Percentiles rank a stretch among this genome's conserved stretches.
Conservation (phyloP, 1,140 invertebrate species). For the Kradibia gibbosae region DNA sequence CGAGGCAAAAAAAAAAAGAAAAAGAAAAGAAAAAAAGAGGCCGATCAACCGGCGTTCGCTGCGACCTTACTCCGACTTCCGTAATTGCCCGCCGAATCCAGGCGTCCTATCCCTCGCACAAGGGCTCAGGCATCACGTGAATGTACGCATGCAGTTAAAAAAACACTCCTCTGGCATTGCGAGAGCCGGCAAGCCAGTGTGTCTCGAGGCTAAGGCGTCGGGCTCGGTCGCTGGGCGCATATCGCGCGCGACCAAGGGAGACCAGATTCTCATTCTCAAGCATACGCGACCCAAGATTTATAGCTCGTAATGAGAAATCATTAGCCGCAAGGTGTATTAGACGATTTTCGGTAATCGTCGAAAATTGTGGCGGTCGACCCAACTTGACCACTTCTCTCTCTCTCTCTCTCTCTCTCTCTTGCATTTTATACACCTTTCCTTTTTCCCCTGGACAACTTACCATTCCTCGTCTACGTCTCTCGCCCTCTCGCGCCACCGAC, state of each 20-base stretch:
- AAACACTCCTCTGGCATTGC: slow-evolving; percentile 2
- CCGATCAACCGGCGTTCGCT: too few species aligned
- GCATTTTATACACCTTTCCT: not conserved
- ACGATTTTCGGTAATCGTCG: slow-evolving; percentile 70
- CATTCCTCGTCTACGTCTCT: not conserved
- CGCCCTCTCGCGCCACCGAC: not conserved
- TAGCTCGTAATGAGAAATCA: slow-evolving; percentile 73
- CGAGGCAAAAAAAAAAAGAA: too few species aligned
- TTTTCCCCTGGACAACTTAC: slow-evolving; percentile 7
- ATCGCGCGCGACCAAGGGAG: not conserved
- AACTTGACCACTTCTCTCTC: slow-evolving; percentile 48
- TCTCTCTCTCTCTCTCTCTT: not conserved
- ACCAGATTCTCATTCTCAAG: not conserved
- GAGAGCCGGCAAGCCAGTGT: not conserved
- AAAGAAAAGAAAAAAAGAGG: too few species aligned
- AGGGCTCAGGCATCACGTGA: not conserved
- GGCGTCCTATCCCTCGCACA: not conserved
- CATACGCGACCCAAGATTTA: slow-evolving; percentile 65
- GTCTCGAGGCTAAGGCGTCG: not conserved
- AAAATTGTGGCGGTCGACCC: slow-evolving; percentile 62
- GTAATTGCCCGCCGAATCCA: not conserved
- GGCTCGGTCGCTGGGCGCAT: not conserved
- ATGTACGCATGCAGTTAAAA: slow-evolving; percentile 13
- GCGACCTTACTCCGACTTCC: too few species aligned
- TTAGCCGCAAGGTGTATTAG: slow-evolving; percentile 70